A percentile compares a stretch with the other conserved stretches of the same genome.
These are phyloP conservation scores for Cyphomyrus discorhynchus DNA, from an alignment of 2,113 vertebrate genomes.

Conservation along the genomic window DNA sequence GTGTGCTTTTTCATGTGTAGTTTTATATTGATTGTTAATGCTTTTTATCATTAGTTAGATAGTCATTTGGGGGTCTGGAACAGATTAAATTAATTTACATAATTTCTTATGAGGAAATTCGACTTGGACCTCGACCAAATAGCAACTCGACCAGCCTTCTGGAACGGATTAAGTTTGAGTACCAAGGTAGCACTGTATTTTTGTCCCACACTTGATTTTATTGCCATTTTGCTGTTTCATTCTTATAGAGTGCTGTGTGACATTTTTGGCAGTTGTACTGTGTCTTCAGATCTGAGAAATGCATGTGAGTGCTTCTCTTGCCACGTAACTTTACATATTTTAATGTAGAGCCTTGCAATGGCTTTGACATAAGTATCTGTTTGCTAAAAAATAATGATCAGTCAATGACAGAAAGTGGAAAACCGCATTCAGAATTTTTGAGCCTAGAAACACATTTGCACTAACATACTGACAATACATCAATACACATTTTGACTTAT, in stretches of 20 bases:
- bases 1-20: too few relatives aligned
- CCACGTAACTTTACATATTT: neutral
- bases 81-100: too few relatives aligned
- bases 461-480: neutral
- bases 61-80: too few relatives aligned
- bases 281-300: neutral
- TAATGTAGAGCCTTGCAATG: neutral
- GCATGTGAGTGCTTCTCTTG: neutral
- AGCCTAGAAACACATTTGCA: neutral
- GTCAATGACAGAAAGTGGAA: too few relatives aligned
- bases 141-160: neutral
- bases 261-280: neutral
- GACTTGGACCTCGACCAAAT: too few relatives aligned
- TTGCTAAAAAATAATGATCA: too few relatives aligned
- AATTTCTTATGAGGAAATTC: too few relatives aligned
- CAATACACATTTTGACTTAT: too few relatives aligned
- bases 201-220: neutral
- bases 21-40: too few relatives aligned
- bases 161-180: neutral
- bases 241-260: neutral
- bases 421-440: neutral
- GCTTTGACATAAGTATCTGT: neutral
- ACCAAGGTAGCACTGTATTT: neutral
- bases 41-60: too few relatives aligned
- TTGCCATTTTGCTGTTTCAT: neutral